phyloP scores from a whole-genome alignment of 2,797 vertebrate genomes.

The Dallia pectoralis region DNA sequence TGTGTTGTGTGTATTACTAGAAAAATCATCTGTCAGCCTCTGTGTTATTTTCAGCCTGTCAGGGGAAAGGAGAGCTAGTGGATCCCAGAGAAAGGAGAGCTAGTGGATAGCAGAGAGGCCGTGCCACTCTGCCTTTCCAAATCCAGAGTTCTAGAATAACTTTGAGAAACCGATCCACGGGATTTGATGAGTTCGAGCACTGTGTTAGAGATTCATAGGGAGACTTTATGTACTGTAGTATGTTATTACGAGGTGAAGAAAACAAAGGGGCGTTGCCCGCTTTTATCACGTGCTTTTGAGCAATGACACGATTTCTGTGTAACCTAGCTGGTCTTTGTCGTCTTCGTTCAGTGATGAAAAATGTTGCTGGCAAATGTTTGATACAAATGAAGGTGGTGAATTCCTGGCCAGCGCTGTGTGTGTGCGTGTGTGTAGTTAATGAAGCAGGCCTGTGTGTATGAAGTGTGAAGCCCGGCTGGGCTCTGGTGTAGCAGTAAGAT shows the following conservation, averaged over 20 bases:
- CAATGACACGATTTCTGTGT: not conserved
- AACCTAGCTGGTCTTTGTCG: not conserved
- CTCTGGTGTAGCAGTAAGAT: conserved; percentile 60
- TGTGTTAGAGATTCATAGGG: not conserved
- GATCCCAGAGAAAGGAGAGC: conserved; percentile 3
- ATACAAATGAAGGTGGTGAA: not conserved
- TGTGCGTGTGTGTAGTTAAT: not conserved
- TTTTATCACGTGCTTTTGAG: not conserved
- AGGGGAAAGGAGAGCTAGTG: conserved; percentile 17
- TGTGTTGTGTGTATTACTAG: too few species aligned
- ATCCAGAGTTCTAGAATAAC: conserved; percentile 4
- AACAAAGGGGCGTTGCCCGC: not conserved
- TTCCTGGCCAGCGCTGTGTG: not conserved
- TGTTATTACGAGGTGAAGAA: not conserved
- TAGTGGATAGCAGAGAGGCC: conserved; percentile 16
- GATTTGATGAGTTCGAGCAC: not conserved
- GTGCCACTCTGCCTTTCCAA: not conserved
- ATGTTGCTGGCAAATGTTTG: not conserved
- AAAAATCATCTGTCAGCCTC: conserved; percentile 14
- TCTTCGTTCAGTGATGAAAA: not conserved
- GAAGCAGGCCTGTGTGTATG: not conserved
- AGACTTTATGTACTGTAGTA: not conserved
- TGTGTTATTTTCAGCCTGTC: conserved; percentile 5
- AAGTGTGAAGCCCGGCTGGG: conserved; percentile 36
- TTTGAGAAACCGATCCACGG: not conserved